phyloP scores from a whole-genome alignment of 2,797 vertebrate genomes.

The Cuculus canorus region DNA sequence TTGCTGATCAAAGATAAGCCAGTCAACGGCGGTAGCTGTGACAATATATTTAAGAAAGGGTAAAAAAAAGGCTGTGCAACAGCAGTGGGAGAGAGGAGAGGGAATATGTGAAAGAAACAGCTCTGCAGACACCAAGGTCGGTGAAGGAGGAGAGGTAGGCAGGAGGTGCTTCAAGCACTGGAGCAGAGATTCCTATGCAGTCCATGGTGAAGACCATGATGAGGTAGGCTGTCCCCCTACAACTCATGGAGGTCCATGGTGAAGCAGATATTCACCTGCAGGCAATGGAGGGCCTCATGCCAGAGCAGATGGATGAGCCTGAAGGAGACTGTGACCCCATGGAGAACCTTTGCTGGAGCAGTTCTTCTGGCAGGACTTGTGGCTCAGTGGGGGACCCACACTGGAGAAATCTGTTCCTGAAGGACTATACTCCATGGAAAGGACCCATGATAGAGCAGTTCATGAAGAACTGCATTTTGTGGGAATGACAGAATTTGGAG shows the following conservation, averaged over 20 bases:
- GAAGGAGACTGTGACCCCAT: rapidly evolving
- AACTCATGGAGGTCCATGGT: not conserved
- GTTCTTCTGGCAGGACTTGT: not conserved
- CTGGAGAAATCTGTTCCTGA: not conserved
- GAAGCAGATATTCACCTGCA: not conserved
- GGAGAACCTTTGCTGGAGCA: not conserved
- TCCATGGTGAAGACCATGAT: not conserved
- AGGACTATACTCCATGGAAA: not conserved
- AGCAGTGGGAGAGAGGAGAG: not conserved
- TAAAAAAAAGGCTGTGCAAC: not conserved
- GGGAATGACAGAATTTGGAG: rapidly evolving
- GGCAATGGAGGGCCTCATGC: not conserved
- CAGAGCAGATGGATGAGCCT: not conserved
- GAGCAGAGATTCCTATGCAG: not conserved
- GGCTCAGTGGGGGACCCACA: rapidly evolving
- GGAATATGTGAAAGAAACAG: not conserved
- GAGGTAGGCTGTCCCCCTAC: not conserved
- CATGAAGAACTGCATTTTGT: rapidly evolving
- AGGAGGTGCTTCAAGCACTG: rapidly evolving
- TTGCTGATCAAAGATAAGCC: not conserved
- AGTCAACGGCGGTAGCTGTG: rapidly evolving
- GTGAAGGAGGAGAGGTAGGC: not conserved
- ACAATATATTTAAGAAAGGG: not conserved
- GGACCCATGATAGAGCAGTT: not conserved
- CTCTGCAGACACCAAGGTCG: not conserved